Evolutionary conservation across 2,113 vertebrate species (phyloP).

Genomic region (Trichechus manatus): DNA sequence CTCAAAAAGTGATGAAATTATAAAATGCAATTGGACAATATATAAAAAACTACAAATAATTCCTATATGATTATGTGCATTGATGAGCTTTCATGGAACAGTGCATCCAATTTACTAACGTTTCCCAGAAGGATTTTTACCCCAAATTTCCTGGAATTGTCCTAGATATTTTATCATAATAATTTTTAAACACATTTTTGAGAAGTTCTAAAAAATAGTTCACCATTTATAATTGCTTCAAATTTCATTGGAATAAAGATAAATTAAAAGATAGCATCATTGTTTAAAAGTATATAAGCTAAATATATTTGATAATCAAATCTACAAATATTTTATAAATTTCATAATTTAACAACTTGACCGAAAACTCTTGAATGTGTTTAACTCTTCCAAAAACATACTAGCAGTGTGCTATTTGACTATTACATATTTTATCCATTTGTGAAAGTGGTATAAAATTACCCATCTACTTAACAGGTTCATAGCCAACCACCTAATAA

Average conservation of each 20-base stretch:
- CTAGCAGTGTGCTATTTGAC: neutral
- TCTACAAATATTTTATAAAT: neutral
- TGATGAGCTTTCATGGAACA: neutral
- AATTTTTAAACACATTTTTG: constrained; percentile 24
- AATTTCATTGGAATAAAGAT: neutral
- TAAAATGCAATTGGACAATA: neutral
- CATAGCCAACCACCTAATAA: neutral
- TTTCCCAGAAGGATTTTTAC: neutral
- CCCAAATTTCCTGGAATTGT: neutral
- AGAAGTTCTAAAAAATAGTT: neutral
- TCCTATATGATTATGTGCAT: neutral
- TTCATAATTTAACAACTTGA: neutral
- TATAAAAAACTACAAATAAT: constrained; percentile 33
- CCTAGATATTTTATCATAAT: neutral
- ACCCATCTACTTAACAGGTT: neutral
- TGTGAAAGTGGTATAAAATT: neutral
- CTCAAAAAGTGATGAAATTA: neutral
- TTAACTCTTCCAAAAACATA: neutral
- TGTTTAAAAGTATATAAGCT: neutral
- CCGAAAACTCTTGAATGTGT: neutral
- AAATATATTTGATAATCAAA: constrained; percentile 1
- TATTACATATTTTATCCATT: neutral
- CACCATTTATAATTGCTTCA: constrained; percentile 21
- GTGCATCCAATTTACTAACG: neutral
- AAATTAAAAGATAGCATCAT: neutral